Evolutionary conservation across 2,797 vertebrate species (phyloP), one percentile per base, ranked within the genome.

Genomic region (Clarias fuscus): DNA sequence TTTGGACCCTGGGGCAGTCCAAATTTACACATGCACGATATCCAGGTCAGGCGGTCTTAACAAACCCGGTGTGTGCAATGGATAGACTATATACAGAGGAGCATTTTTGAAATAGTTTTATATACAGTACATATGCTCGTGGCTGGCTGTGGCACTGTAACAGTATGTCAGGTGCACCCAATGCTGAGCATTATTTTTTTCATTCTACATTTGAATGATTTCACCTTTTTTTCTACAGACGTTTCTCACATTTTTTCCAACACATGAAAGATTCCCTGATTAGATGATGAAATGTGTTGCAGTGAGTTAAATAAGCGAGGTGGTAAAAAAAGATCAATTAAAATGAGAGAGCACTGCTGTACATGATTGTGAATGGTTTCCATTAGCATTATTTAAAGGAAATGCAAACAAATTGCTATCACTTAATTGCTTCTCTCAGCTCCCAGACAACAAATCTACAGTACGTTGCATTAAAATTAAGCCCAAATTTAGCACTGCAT

Each of bases 11-110:
- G 73, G n/a, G 61, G 75, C 65, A 71, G 56, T 77, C 30, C 59
- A 64, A 86, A 58, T 40, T 68, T 84, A 78, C 22, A 11, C 81
- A 71, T 48, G 72, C 24, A 53, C 53, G 33, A 40, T 24, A 33
- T 78, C 40, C 72, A 83, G 79, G 73, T 78, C 64, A 86, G 27
- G 48, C 10, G 22, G 53, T n/a, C 43, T 59, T 37, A 53, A 64
- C 15, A 48, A 77, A 76, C 27, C 33, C 7, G 7, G 53, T 58
- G 61, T 40, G 53, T 58, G 61, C 61, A 82, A 53, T 65, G 79
- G 37, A 65, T 48, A 65, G 40, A 27, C 30, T 48, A 43, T 40
- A 48, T 22, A 62, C 58, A 61, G 58, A 1, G 22, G 56, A 78
- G 58, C 30, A 61, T 37, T 78, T 79, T 62, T 30, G 14, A 24